These are phyloP conservation scores for Brachyistius frenatus DNA, from an alignment of 2,113 vertebrate species.

Conservation along the genomic window DNA sequence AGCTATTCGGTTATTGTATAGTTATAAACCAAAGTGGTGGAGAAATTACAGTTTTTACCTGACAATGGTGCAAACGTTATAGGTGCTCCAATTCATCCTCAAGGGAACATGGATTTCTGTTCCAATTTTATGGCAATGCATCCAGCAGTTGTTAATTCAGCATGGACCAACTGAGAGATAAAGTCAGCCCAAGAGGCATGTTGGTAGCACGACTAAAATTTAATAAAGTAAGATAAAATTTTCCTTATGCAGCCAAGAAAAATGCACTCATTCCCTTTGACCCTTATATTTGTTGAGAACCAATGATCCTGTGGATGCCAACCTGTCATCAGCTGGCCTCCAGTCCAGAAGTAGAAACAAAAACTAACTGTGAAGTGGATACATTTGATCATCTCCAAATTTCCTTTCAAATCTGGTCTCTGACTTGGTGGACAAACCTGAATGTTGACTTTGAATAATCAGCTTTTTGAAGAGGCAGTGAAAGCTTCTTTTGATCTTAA, in stretches of 20 bases:
- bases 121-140: neutral
- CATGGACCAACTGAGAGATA: neutral
- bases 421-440: slow-evolving; percentile 18
- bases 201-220: neutral
- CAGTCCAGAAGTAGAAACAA: slow-evolving; percentile 23
- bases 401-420: neutral
- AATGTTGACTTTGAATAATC: slow-evolving; percentile 23
- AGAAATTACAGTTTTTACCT: neutral
- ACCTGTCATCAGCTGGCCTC: slow-evolving; percentile 27
- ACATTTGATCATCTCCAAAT: slow-evolving; percentile 32
- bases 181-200: neutral
- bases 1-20: neutral
- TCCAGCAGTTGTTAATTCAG: neutral
- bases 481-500: slow-evolving; percentile 11
- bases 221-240: neutral
- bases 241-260: slow-evolving; percentile 26
- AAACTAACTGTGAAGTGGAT: slow-evolving; percentile 33
- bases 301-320: slow-evolving; percentile 26
- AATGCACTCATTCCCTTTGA: slow-evolving; percentile 14
- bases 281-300: slow-evolving; percentile 4
- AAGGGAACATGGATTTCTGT: neutral
- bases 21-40: neutral
- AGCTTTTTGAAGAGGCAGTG: slow-evolving; percentile 18
- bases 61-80: neutral
- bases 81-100: neutral